Conservation (phyloP, 2,888 invertebrate genomes). For the Thymelicus lineola region DNA sequence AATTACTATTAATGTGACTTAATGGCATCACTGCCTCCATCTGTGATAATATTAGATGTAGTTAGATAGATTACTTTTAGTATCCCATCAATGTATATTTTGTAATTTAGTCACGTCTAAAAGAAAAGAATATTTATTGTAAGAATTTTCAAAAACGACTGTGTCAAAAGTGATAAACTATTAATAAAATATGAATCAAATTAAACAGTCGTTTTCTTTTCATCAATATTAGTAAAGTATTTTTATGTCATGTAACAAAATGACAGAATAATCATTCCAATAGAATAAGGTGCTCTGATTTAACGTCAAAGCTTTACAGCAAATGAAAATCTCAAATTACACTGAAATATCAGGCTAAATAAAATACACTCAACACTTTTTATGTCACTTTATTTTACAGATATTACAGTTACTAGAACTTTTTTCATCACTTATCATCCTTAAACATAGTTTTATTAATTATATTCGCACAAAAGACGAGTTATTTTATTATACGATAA, state of each 20-base stretch:
- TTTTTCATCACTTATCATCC: too few species aligned
- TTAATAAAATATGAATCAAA: constrained; percentile 70
- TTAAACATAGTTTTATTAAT: too few species aligned
- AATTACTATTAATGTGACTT: constrained; percentile 70
- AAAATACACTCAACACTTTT: constrained; percentile 5
- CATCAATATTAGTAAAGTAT: constrained; percentile 33
- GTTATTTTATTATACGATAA: too few species aligned
- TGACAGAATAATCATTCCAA: too few species aligned
- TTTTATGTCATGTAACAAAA: constrained; percentile 19
- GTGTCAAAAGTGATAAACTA: constrained; percentile 76
- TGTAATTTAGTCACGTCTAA: constrained; percentile 69
- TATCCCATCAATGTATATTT: constrained; percentile 71
- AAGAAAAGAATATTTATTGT: constrained; percentile 79
- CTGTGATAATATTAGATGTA: constrained; percentile 81
- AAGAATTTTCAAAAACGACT: constrained; percentile 71
- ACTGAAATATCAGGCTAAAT: constrained; percentile 12
- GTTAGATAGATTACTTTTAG: constrained; percentile 61
- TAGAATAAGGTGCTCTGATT: too few species aligned
- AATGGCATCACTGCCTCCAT: constrained; percentile 75
- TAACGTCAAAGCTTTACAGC: too few species aligned
- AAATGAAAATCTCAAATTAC: too few species aligned
- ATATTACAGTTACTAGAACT: too few species aligned
- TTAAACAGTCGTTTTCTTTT: constrained; percentile 51
- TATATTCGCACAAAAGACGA: too few species aligned
- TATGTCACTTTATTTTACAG: too few species aligned